phyloP scores from a whole-genome alignment of 2,113 vertebrate species.

The Syrrhaptes paradoxus region DNA sequence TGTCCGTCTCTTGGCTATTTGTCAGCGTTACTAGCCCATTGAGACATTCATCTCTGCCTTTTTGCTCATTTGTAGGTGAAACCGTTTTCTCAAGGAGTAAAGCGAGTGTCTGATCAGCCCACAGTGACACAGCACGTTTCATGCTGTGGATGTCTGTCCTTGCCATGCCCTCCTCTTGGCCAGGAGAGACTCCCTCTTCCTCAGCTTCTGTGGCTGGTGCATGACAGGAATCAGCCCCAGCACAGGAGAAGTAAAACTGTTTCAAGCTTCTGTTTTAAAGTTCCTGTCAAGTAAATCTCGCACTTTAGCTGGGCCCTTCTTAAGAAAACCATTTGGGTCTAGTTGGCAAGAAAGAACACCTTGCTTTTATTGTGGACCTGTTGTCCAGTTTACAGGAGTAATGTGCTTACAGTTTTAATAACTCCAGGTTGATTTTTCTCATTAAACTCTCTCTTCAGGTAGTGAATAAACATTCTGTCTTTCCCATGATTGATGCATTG shows the following conservation, averaged over 20 bases:
- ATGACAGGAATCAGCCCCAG: background rate
- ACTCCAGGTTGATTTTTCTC: background rate
- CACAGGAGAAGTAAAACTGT: background rate
- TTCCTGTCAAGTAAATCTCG: background rate
- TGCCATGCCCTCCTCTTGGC: background rate
- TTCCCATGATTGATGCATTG: background rate
- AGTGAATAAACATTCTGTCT: background rate
- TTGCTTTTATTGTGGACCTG: background rate
- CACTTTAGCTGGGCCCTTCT: background rate
- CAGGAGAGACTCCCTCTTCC: background rate
- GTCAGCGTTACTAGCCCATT: background rate
- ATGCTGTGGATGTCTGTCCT: background rate
- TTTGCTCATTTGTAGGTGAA: background rate
- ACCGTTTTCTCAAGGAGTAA: background rate
- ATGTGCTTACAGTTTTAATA: accelerated
- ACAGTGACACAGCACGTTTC: background rate
- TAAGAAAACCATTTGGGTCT: background rate
- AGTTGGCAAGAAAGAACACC: background rate
- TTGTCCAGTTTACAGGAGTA: background rate
- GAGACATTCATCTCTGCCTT: background rate
- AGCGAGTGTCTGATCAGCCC: background rate
- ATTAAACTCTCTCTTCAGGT: background rate
- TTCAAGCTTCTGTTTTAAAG: background rate
- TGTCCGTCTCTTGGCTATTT: background rate
- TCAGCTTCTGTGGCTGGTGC: background rate